A percentile compares a stretch with the other conserved stretches of the same genome.
Evolutionary conservation across 2,113 vertebrate species (phyloP).

Genomic region (Canis aureus): DNA sequence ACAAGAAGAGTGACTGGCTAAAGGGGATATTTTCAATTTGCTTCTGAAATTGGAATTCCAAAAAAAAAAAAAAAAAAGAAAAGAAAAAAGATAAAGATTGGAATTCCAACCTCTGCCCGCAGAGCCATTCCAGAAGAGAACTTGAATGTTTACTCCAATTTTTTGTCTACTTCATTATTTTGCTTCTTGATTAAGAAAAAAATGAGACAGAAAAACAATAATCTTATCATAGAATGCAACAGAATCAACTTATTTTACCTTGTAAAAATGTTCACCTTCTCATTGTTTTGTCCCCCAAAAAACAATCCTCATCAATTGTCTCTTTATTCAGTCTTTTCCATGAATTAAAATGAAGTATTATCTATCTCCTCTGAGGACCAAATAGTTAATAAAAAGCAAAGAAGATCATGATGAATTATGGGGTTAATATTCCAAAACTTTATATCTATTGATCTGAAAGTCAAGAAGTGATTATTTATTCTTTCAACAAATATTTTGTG

Average conservation of each 20-base stretch:
- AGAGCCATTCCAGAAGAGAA: neutral
- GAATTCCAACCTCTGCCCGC: neutral
- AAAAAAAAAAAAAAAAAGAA: neutral
- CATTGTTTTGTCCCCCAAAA: neutral
- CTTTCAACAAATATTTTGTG: neutral
- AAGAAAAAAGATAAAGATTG: neutral
- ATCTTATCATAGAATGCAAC: neutral
- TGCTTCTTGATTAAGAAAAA: neutral
- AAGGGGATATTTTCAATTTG: neutral
- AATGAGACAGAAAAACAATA: neutral
- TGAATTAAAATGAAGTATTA: neutral
- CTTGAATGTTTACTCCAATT: neutral
- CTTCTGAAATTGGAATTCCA: neutral
- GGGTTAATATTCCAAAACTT: neutral
- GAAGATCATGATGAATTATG: neutral
- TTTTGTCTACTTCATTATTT: neutral
- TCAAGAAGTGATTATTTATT: neutral
- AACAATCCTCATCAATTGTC: neutral
- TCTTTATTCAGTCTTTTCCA: neutral
- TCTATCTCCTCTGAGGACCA: neutral
- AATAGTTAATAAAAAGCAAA: conserved; percentile 18
- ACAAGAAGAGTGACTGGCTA: neutral
- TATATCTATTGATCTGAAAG: neutral
- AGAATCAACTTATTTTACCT: neutral
- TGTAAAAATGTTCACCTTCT: neutral